Conservation (phyloP, 2,888 invertebrate genomes). For the Drosophila ustulata region DNA sequence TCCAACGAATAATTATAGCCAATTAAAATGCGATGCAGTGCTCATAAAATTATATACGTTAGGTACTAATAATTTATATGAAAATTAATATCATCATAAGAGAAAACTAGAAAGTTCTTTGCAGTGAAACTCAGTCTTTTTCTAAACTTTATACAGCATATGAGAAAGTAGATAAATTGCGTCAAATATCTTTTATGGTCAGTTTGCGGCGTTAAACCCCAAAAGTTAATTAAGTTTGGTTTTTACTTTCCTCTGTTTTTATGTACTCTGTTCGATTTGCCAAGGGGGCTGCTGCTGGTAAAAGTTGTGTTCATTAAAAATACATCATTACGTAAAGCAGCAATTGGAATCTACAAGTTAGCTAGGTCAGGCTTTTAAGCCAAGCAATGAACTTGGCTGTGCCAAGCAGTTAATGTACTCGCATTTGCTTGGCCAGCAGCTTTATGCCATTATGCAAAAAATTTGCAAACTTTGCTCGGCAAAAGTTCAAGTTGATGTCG, state of each 20-base stretch:
- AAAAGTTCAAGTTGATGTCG: slow-evolving; percentile 33
- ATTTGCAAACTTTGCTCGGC: slow-evolving; percentile 53
- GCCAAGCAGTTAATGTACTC: background rate
- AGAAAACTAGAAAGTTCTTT: slow-evolving; percentile 17
- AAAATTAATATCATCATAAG: background rate
- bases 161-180: slow-evolving; percentile 26
- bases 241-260: background rate
- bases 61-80: too few relatives aligned
- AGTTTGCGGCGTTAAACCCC: background rate
- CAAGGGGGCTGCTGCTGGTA: background rate
- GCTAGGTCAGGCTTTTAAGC: slow-evolving; percentile 49
- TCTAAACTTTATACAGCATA: slow-evolving; percentile 17
- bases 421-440: slow-evolving; percentile 19
- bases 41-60: too few relatives aligned
- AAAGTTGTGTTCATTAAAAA: slow-evolving; percentile 33
- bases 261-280: slow-evolving; percentile 22
- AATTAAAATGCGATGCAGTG: background rate
- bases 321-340: slow-evolving; percentile 31
- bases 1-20: background rate
- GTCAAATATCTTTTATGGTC: slow-evolving; percentile 26
- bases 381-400: slow-evolving; percentile 52
- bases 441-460: slow-evolving; percentile 37
- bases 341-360: slow-evolving; percentile 21
- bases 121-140: slow-evolving; percentile 1
- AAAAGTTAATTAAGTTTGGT: slow-evolving; percentile 28